Conservation (phyloP, 2,797 vertebrate genomes). For the Dermochelys coriacea region DNA sequence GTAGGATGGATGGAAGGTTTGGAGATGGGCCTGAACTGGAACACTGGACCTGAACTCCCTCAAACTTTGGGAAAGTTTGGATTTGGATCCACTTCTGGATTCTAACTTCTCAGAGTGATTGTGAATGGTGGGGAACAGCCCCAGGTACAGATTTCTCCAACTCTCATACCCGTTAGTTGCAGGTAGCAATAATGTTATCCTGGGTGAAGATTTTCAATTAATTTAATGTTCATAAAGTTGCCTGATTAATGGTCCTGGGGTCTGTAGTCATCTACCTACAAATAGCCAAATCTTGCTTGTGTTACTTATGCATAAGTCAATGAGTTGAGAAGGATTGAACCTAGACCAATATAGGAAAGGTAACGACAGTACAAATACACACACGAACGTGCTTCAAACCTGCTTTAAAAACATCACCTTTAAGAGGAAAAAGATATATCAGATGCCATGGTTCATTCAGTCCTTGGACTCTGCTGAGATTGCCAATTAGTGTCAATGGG, state of each 20-base stretch:
- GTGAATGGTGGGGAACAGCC: neutral
- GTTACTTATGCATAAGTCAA: neutral
- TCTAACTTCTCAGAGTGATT: neutral
- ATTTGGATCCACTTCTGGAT: neutral
- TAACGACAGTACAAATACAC: neutral
- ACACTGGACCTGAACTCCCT: neutral
- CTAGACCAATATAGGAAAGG: neutral
- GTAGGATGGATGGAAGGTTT: neutral
- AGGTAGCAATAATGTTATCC: neutral
- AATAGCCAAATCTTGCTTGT: neutral
- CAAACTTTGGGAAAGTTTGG: neutral
- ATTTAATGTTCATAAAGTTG: neutral
- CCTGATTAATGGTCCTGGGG: neutral
- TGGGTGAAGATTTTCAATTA: neutral
- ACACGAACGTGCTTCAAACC: neutral
- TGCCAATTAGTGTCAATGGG: neutral
- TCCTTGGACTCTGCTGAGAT: neutral
- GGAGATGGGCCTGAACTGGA: neutral
- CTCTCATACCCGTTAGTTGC: neutral
- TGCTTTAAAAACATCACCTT: neutral
- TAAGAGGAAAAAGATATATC: neutral
- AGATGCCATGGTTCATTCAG: neutral
- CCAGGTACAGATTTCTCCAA: accelerated
- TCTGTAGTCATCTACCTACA: neutral
- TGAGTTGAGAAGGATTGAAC: neutral